A percentile compares a stretch with the other conserved stretches of the same genome.
These are phyloP conservation scores for Oxyura jamaicensis DNA, from an alignment of 2,113 vertebrate genomes.

Conservation along the genomic window DNA sequence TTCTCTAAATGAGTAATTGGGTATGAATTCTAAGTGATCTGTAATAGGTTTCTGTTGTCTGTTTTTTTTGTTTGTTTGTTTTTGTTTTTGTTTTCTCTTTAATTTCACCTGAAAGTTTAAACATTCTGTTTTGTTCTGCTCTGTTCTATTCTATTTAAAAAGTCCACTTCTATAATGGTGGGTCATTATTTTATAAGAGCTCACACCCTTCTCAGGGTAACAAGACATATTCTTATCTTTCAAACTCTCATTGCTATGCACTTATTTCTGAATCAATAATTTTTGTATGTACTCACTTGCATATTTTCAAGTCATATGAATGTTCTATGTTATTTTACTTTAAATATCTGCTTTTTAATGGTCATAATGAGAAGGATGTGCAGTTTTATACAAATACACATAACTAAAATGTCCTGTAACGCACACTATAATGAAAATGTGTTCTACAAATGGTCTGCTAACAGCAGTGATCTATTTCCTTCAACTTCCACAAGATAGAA, in stretches of 20 bases:
- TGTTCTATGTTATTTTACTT: neutral
- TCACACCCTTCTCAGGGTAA: neutral
- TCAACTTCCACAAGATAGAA: neutral
- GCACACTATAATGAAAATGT: neutral
- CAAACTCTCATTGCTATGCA: neutral
- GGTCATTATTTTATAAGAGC: neutral
- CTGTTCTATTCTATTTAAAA: neutral
- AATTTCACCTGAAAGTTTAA: neutral
- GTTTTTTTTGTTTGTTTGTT: neutral
- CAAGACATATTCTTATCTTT: neutral
- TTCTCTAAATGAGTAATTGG: neutral
- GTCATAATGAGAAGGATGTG: neutral
- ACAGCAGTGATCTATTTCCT: neutral
- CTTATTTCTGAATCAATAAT: neutral
- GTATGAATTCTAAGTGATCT: neutral
- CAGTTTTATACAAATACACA: neutral
- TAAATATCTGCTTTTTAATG: neutral
- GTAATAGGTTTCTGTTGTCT: neutral
- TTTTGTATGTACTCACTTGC: neutral
- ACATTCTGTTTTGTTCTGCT: neutral
- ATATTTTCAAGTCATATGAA: neutral
- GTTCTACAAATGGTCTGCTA: neutral
- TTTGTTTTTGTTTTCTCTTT: neutral
- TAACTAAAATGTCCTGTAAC: neutral
- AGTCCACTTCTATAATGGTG: neutral